Percentiles rank a stretch among this genome's conserved stretches.
phyloP scores from a whole-genome alignment of 2,888 invertebrate genomes.

The Thecocarcelia acutangulata region DNA sequence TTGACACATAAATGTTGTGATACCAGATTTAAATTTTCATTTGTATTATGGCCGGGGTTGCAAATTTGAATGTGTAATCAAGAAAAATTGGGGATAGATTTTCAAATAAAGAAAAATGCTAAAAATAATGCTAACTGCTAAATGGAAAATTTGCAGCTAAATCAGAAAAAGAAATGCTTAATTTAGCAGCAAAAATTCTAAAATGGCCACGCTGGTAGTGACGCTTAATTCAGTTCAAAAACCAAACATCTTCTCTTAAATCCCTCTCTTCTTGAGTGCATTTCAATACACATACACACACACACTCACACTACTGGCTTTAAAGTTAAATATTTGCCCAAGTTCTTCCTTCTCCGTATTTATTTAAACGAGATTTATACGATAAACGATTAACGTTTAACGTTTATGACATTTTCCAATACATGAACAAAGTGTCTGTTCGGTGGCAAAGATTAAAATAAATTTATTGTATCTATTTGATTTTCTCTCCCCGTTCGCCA shows the following conservation, averaged over 20 bases:
- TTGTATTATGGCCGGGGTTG: no score
- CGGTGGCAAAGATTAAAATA: constrained; percentile 60
- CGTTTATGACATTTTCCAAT: constrained; percentile 48
- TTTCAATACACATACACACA: no score
- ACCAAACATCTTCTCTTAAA: background rate
- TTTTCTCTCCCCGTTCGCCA: constrained; percentile 31
- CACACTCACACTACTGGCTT: background rate
- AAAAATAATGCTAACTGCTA: no score
- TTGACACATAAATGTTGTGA: no score
- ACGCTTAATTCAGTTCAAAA: no score
- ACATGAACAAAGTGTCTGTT: constrained; percentile 17
- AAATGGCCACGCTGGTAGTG: background rate
- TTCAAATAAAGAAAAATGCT: no score
- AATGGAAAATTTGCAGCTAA: no score
- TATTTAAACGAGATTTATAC: constrained; percentile 66
- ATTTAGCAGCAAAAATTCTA: no score
- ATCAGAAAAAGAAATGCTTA: no score
- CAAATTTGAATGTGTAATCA: no score
- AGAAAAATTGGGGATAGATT: no score
- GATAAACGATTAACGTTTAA: constrained; percentile 65
- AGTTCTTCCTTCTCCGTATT: constrained; percentile 42
- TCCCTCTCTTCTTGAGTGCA: background rate
- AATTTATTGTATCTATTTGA: constrained; percentile 54
- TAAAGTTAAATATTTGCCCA: constrained; percentile 58
- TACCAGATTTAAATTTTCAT: no score